Percentiles rank a stretch among this genome's conserved stretches.
Evolutionary conservation across 2,888 invertebrate species (phyloP).

Genomic region (Philonicus albiceps): DNA sequence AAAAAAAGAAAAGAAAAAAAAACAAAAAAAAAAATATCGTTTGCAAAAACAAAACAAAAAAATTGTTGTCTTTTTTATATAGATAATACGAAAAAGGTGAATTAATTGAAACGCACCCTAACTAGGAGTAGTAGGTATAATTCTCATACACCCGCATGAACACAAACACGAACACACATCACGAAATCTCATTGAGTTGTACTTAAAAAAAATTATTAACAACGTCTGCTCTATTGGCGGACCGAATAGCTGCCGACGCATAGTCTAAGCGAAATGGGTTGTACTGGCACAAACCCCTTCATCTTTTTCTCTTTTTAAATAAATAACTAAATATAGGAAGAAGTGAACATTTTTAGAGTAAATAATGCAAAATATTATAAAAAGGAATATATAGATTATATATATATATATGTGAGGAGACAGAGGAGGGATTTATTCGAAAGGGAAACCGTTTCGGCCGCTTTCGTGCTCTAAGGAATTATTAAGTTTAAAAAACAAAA

Average conservation of each 20-base stretch:
- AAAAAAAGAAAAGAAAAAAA: neutral
- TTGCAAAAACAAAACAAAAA: constrained; percentile 27
- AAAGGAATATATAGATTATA: constrained; percentile 17
- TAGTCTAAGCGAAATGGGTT: constrained; percentile 37
- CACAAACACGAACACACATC: constrained; percentile 21
- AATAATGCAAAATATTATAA: constrained; percentile 8
- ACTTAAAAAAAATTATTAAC: constrained; percentile 31
- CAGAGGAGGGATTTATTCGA: neutral
- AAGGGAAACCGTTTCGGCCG: constrained; percentile 10
- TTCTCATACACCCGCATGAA: constrained; percentile 1
- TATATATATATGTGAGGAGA: neutral
- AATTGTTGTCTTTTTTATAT: constrained; percentile 25
- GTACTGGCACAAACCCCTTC: constrained; percentile 44
- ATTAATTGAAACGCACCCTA: constrained; percentile 42
- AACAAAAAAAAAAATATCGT: neutral
- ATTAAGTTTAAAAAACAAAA: constrained; percentile 40
- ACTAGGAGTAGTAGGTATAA: constrained; percentile 28
- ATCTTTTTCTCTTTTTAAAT: constrained; percentile 39
- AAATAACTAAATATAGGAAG: constrained; percentile 34
- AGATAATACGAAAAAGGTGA: neutral
- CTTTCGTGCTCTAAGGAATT: constrained; percentile 32
- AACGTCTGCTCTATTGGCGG: constrained; percentile 30
- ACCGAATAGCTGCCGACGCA: neutral
- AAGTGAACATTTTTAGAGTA: constrained; percentile 21
- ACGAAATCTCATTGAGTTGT: constrained; percentile 44